Conservation (phyloP, 2,797 vertebrate species). For the Betta splendens region DNA sequence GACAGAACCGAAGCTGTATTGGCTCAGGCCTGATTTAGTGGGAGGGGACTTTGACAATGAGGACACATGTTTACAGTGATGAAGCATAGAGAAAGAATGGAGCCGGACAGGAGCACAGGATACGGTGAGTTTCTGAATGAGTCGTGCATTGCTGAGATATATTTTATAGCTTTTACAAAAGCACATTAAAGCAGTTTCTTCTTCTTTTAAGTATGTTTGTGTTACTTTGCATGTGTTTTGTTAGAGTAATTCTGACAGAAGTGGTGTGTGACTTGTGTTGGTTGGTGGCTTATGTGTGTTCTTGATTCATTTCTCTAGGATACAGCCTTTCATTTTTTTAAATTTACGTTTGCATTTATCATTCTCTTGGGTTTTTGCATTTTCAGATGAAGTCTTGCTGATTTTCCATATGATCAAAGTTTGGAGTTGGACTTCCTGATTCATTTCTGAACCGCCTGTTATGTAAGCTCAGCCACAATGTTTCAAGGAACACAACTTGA, state of each 20-base stretch:
- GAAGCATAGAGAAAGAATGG: constrained; percentile 58
- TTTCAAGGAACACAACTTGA: neutral
- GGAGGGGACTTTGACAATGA: constrained; percentile 75
- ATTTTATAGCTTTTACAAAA: neutral
- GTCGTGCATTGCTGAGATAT: constrained; percentile 5
- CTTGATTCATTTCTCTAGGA: neutral
- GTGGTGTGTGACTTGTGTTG: neutral
- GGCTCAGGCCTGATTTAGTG: constrained; percentile 47
- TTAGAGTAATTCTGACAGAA: constrained; percentile 19
- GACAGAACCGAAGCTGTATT: constrained; percentile 49
- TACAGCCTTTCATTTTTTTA: neutral
- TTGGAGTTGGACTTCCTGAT: neutral
- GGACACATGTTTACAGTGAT: constrained; percentile 76
- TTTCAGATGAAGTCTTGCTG: neutral
- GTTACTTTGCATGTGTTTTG: neutral
- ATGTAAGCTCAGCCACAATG: constrained; percentile 5
- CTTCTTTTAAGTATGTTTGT: neutral
- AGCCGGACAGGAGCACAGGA: constrained; percentile 29
- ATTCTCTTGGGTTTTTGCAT: too few species aligned
- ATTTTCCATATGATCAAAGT: neutral
- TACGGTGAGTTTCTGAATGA: constrained; percentile 54
- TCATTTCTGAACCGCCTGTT: neutral
- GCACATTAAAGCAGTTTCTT: neutral
- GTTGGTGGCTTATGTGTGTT: constrained; percentile 2
- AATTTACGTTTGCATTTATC: neutral